Evolutionary conservation across 2,888 invertebrate genomes (phyloP), one percentile per base, ranked within the genome.

Genomic region (Troides aeacus): DNA sequence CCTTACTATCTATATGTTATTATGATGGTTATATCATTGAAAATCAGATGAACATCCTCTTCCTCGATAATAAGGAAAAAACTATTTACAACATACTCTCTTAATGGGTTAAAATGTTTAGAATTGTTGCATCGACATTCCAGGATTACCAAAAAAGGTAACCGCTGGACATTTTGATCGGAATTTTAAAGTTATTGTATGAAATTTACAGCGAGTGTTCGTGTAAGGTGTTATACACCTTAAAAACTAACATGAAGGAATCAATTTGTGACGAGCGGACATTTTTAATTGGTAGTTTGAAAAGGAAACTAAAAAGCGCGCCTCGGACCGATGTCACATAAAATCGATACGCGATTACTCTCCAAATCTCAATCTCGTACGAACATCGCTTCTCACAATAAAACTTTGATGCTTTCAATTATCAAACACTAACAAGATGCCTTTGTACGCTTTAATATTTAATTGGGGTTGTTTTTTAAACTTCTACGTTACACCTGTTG

Each of bases 361-460:
- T 73, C 71, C 73, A 68, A 71, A 69, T 69, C 72, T 68, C 69
- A 73, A 72, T 75, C 72, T 69, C 66, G 69, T 74, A 61, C 65
- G 71, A 71, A 75, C 72, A 72, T 72, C 67, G 68, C 71, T 72
- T 69, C 59, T 68, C 74, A 76, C 76, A 77, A 77, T 76, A 71
- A 73, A 68, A 67, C 75, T 76, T 76, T 77, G 76, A 78, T 74
- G 74, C 74, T 74, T 78, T 78, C 83, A 84, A 83, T 83, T 84
- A 83, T 81, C 69, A 73, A 75, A 72, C 77, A 75, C 78, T 84
- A 83, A 83, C 83, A 75, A 83, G 81, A 79, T 77, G 74, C 77
- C 46, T 77, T 81, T 79, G 77, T 78, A 76, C 76, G 72, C 73
- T 74, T 71, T 71, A 72, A 71, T 74, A 74, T 73, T 74, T 75